Percentiles rank a stretch among this genome's conserved stretches.
Evolutionary conservation across 2,797 vertebrate species (phyloP).

Genomic region (Phrynocephalus guinanensis): DNA sequence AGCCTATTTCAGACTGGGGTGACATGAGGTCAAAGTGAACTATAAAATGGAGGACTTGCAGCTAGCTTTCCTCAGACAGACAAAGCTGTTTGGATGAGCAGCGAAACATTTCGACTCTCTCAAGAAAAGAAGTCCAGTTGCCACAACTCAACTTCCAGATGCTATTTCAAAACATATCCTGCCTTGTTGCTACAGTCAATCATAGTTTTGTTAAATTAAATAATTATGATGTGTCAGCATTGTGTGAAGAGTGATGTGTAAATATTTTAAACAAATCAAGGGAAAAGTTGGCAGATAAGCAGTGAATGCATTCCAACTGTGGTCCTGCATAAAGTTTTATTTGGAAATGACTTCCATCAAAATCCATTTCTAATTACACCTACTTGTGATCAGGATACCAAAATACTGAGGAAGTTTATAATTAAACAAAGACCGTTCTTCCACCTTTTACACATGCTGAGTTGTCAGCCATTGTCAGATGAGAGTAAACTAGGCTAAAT

Average conservation of each 20-base stretch:
- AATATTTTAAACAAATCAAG: background rate
- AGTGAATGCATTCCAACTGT: background rate
- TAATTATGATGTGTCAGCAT: background rate
- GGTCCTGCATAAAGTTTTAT: background rate
- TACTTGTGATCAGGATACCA: background rate
- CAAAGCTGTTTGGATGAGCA: too few species aligned
- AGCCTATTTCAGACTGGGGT: too few species aligned
- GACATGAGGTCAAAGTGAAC: too few species aligned
- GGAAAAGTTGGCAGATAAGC: background rate
- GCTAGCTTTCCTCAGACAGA: too few species aligned
- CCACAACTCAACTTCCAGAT: background rate
- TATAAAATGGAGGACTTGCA: too few species aligned
- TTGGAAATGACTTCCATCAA: background rate
- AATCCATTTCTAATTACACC: background rate
- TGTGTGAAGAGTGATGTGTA: background rate
- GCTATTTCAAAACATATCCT: background rate
- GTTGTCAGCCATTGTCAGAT: conserved; percentile 42
- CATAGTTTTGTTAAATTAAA: background rate
- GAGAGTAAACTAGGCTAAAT: conserved; percentile 53
- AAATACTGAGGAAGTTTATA: background rate
- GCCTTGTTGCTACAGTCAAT: background rate
- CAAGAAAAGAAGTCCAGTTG: too few species aligned
- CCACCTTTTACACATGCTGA: conserved; percentile 7
- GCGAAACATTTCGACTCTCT: too few species aligned
- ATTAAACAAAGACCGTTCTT: conserved; percentile 45